Percentiles rank a stretch among this genome's conserved stretches.
phyloP scores from a whole-genome alignment of 1,140 invertebrate genomes.

The Meloidogyne hapla region DNA sequence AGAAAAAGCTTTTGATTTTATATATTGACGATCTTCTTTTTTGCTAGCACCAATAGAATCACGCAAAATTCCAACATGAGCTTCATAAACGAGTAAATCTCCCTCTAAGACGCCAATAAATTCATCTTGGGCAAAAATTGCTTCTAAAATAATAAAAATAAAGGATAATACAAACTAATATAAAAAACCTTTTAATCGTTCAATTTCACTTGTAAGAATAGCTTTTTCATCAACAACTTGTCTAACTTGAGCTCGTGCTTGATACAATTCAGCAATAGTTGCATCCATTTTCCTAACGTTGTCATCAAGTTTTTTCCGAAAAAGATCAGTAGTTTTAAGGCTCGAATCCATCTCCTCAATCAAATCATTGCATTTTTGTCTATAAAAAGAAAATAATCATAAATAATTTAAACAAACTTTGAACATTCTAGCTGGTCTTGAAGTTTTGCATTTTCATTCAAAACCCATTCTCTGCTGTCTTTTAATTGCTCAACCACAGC shows the following conservation, averaged over 20 bases:
- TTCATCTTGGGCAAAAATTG: slow-evolving; percentile 59
- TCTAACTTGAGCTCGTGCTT: slow-evolving; percentile 42
- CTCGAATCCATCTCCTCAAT: slow-evolving; percentile 51
- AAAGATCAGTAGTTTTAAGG: slow-evolving; percentile 31
- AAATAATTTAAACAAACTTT: slow-evolving; percentile 34
- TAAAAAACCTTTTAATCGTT: slow-evolving; percentile 53
- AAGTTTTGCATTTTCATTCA: slow-evolving; percentile 54
- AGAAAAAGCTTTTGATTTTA: slow-evolving; percentile 58
- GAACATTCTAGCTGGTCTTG: slow-evolving; percentile 47
- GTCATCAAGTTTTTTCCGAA: slow-evolving; percentile 43
- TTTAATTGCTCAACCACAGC: slow-evolving; percentile 53
- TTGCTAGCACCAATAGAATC: slow-evolving; percentile 57
- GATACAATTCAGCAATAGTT: slow-evolving; percentile 48
- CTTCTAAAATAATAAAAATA: slow-evolving; percentile 55
- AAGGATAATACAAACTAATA: too few relatives aligned
- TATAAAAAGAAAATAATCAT: slow-evolving; percentile 21
- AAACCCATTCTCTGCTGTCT: slow-evolving; percentile 53
- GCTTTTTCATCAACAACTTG: slow-evolving; percentile 53
- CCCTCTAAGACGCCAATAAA: slow-evolving; percentile 57
- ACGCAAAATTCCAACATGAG: slow-evolving; percentile 58
- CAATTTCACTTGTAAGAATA: slow-evolving; percentile 48
- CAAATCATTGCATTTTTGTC: slow-evolving; percentile 52
- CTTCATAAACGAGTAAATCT: slow-evolving; percentile 60
- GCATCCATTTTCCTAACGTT: slow-evolving; percentile 35
- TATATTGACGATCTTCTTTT: slow-evolving; percentile 50